Evolutionary conservation across 2,888 invertebrate species (phyloP).

Genomic region (Melieria omissa): DNA sequence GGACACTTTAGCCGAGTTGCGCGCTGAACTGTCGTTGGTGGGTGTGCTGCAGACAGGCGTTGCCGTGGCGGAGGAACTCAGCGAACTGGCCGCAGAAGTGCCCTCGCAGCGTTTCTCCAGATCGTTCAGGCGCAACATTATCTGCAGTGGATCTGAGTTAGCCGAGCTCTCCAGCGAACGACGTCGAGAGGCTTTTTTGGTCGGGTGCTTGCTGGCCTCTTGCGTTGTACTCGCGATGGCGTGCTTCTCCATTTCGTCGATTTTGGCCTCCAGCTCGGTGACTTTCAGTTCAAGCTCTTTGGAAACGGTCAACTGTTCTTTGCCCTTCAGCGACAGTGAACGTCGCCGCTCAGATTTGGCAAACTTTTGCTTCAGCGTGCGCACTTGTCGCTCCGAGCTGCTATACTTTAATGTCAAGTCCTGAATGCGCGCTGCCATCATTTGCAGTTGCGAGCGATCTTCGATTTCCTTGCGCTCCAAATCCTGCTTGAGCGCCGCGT

Average conservation of each 20-base stretch:
- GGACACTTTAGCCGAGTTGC: constrained; percentile 65
- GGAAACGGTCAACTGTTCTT: constrained; percentile 82
- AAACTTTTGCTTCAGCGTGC: constrained; percentile 82
- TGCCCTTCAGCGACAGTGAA: constrained; percentile 84
- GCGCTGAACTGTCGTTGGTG: constrained; percentile 38
- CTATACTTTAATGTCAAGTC: constrained; percentile 85
- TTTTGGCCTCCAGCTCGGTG: constrained; percentile 82
- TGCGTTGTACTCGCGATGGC: constrained; percentile 25
- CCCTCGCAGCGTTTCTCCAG: constrained; percentile 82
- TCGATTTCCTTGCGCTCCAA: constrained; percentile 74
- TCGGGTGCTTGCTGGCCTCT: constrained; percentile 40
- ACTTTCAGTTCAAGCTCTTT: constrained; percentile 88
- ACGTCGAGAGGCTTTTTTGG: constrained; percentile 61
- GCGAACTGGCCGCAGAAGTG: constrained; percentile 59
- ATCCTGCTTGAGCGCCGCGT: constrained; percentile 79
- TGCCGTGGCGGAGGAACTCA: constrained; percentile 60
- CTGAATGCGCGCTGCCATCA: constrained; percentile 86
- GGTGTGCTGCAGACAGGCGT: constrained; percentile 47
- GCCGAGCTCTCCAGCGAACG: constrained; percentile 83
- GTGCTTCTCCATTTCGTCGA: constrained; percentile 73
- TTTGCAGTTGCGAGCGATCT: constrained; percentile 77
- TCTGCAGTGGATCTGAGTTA: constrained; percentile 80
- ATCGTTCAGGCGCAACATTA: constrained; percentile 79
- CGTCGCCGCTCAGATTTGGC: constrained; percentile 83
- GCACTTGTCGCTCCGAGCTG: constrained; percentile 83